Base-by-base conservation (phyloP, 1,140 invertebrate genomes). In the Heliconius himera region DNA sequence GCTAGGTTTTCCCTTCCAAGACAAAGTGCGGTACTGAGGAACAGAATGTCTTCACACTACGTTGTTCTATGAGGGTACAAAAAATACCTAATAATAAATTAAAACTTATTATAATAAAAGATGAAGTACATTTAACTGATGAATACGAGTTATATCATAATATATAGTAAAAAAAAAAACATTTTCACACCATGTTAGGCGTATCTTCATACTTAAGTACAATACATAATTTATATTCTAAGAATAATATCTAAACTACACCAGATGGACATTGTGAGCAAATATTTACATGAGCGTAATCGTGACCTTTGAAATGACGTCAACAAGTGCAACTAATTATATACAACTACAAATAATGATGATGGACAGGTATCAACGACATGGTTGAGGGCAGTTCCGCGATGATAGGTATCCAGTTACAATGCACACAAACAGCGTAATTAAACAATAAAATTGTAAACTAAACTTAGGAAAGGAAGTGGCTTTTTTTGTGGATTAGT, bases 311-410 rank as follows among this genome's bases (percentile, higher is more conserved):
- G 41, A 5, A 54, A 18, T 76, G 74, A 76, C 74, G 74, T 76
- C 74, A 76, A 66, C 22, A n/a, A 66, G 60, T 66, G 60, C 60
- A 56, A 56, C 54, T 22, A n/a, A 60, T n/a, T 9, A 60, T 22
- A 60, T 60, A 60, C 54, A 60, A 60, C 8, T 60, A n/a, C 20
- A 66, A n/a, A 75, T 49, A 76, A 80, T 80, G 73, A 76, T 72
- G 70, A 80, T 54, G 18, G 78, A 80, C 78, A 80, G 78, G 74
- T 75, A 76, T 66, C 73, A 29, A 51, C 70, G 70, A 29, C 22
- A 22, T 13, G 20, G 20, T 1, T 6, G 29, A 5, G 26, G 38
- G 0, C 56, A 26, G 60, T 76, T 76, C 74, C 36, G 38, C 60
- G 51, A 49, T 76, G 2, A n/a, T 29, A 49, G n/a, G 76, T 71